Evolutionary conservation across 2,888 invertebrate genomes (phyloP).

Genomic region (Oithona nana): DNA sequence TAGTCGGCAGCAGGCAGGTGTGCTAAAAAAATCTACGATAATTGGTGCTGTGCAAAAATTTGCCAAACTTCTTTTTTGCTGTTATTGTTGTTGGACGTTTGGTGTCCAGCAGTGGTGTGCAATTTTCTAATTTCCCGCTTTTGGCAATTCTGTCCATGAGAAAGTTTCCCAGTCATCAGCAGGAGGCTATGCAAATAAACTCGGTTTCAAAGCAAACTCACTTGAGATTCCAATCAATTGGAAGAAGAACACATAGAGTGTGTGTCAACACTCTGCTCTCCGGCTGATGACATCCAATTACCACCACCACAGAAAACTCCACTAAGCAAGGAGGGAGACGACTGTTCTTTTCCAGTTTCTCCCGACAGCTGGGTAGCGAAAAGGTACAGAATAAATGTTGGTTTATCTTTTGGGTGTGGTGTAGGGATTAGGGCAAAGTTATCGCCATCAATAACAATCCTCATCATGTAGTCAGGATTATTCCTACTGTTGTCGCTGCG

Average conservation of each 20-base stretch:
- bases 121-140: neutral
- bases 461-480: no score
- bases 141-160: neutral
- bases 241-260: neutral
- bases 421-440: neutral
- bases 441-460: neutral
- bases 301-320: no score
- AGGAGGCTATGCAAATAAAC: neutral
- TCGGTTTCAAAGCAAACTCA: neutral
- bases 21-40: no score
- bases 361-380: neutral
- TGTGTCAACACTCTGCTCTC: neutral
- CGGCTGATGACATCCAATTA: neutral
- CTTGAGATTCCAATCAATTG: neutral
- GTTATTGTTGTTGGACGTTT: neutral
- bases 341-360: neutral
- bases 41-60: no score
- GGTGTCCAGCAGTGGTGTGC: no score
- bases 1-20: no score
- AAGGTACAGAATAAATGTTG: neutral
- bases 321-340: neutral
- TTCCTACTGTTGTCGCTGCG: neutral
- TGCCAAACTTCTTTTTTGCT: neutral
- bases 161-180: neutral
- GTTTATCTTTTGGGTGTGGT: neutral